Base-by-base conservation (phyloP, 2,113 vertebrate genomes). In the Pontoporia blainvillei region DNA sequence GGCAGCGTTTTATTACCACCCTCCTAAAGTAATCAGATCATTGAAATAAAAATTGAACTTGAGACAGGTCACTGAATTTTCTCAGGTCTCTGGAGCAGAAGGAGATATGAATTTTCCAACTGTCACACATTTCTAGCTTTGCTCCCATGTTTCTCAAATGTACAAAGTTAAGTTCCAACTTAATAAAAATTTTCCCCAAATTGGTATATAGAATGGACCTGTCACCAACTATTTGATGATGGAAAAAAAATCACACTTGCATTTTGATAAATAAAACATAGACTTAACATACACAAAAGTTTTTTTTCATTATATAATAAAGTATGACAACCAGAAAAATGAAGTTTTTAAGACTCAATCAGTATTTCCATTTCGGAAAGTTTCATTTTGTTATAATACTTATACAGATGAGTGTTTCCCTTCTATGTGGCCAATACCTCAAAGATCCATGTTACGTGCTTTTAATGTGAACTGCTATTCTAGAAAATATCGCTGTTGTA, bases 1-100 rank as follows among this genome's bases (percentile, higher is more conserved):
- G 29, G 20, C 4, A 92, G 3, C 9, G 85, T 85, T 83, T 97
- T 67, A 90, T 39, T 81, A 82, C 59, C n/a, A 75, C 14, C 13
- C 9, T 90, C 31, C 34, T 39, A 88, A 96, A 94, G 90, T 72
- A 95, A 95, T 96, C 71, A 61, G 61, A 67, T 69, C 36, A 79
- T 69, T 94, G 64, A 94, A 94, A 84, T 34, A 85, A 84, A 87
- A 92, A 41, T 64, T 83, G 21, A 73, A 95, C 76, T 79, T 96
- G n/a, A 95, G 59, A 88, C 21, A 87, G 29, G 39, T 57, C 62
- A 69, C 2, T 94, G 69, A 90, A 3, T 27, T 88, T 90, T 87
- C 17, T 59, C 34, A 73, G 29, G 29, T 86, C 61, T 84, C 36
- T 61, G 61, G 46, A 94, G 66, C 46, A 86, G 29, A 72, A 75